These are phyloP conservation scores for Monochamus saltuarius DNA, from an alignment of 1,140 invertebrate genomes.

Conservation along the genomic window DNA sequence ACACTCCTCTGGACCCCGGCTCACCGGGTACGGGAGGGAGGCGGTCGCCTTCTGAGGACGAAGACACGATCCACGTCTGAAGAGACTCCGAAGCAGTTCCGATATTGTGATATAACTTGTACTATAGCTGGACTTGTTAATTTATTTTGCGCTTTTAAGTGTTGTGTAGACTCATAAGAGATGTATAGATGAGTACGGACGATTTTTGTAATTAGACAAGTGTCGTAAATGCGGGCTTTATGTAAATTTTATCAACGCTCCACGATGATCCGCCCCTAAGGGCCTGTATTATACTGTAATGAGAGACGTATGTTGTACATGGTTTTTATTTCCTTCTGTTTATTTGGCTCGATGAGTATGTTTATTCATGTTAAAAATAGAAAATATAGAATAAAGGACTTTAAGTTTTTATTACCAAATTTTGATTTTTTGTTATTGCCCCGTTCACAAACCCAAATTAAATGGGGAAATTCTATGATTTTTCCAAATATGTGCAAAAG, in stretches of 20 bases:
- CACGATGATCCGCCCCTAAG: not conserved
- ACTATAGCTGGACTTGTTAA: slow-evolving; percentile 44
- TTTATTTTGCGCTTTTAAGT: slow-evolving; percentile 47
- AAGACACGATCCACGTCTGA: slow-evolving; percentile 56
- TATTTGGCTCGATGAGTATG: slow-evolving; percentile 42
- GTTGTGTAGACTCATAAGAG: slow-evolving; percentile 35
- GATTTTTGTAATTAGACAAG: slow-evolving; percentile 28
- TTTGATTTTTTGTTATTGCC: slow-evolving; percentile 19
- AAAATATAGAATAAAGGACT: slow-evolving; percentile 43
- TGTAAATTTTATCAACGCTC: slow-evolving; percentile 25
- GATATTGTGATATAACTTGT: slow-evolving; percentile 47
- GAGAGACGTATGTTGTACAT: slow-evolving; percentile 13
- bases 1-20: slow-evolving; percentile 54
- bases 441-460: not conserved
- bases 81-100: slow-evolving; percentile 17
- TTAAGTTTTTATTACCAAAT: slow-evolving; percentile 46
- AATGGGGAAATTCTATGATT: too few relatives aligned
- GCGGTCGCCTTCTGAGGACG: slow-evolving; percentile 59
- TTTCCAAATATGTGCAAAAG: too few relatives aligned
- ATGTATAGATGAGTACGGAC: slow-evolving; percentile 25
- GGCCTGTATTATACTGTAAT: too few relatives aligned
- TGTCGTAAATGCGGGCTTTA: slow-evolving; percentile 27
- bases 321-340: slow-evolving; percentile 25
- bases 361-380: slow-evolving; percentile 47
- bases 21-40: slow-evolving; percentile 47